Evolutionary conservation across 53 echinoderm and acorn worm genomes (phyloP).

Genomic region (Paracentrotus lividus): DNA sequence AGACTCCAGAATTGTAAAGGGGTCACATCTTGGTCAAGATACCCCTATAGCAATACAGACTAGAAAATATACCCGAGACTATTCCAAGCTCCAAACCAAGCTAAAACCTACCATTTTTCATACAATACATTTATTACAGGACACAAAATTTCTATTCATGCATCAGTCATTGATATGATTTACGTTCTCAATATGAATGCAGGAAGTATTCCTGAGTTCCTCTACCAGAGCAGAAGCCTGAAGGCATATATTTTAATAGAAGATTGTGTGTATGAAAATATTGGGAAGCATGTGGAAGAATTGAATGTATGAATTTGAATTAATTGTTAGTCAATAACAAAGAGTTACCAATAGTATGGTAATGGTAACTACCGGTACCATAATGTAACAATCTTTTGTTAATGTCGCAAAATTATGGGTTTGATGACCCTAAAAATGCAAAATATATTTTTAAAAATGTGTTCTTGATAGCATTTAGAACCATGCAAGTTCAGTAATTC

Average conservation of each 20-base stretch:
- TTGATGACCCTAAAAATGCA: slow-evolving; percentile 10
- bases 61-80: not conserved
- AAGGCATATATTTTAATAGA: not conserved
- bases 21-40: not conserved
- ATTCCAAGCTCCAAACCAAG: not conserved
- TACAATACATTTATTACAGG: not conserved
- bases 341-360: not conserved
- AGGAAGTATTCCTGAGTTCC: not conserved
- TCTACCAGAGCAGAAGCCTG: not conserved
- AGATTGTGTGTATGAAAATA: not conserved
- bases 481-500: not conserved
- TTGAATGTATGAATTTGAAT: not conserved
- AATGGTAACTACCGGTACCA: not conserved
- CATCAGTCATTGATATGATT: not conserved
- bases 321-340: not conserved
- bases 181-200: not conserved
- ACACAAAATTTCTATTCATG: not conserved
- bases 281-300: not conserved
- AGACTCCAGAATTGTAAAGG: not conserved
- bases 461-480: too few relatives aligned
- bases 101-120: not conserved
- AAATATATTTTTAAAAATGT: not conserved
- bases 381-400: not conserved
- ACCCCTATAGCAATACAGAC: not conserved
- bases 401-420: not conserved